Conservation (phyloP, 2,888 invertebrate species). For the Stenodema calcarata region DNA sequence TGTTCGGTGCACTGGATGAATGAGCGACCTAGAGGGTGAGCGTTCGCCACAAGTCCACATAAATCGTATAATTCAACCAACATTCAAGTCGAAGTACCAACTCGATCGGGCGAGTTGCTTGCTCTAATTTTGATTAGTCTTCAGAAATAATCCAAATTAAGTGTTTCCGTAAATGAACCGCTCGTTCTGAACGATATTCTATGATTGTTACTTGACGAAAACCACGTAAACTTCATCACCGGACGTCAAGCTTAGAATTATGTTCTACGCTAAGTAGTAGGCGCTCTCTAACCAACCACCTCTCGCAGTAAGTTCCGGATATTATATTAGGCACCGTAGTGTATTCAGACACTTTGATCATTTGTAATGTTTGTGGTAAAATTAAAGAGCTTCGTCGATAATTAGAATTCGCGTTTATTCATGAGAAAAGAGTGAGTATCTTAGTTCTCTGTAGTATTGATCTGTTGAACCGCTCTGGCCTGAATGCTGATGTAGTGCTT, state of each 20-base stretch:
- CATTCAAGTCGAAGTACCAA: too few relatives aligned
- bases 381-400: not conserved
- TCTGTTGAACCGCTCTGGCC: not conserved
- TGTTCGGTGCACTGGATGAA: too few relatives aligned
- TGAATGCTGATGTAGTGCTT: not conserved
- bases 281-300: not conserved
- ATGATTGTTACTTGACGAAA: not conserved
- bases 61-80: too few relatives aligned
- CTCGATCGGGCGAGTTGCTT: too few relatives aligned
- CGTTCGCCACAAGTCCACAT: too few relatives aligned
- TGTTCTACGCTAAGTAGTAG: not conserved
- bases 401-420: not conserved
- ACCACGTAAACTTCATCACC: not conserved
- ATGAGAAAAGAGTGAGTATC: not conserved
- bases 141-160: too few relatives aligned
- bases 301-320: not conserved
- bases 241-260: not conserved
- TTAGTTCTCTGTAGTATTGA: not conserved
- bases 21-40: too few relatives aligned
- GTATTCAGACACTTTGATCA: not conserved
- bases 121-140: too few relatives aligned
- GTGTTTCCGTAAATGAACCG: not conserved
- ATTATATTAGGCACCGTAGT: not conserved
- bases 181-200: not conserved
- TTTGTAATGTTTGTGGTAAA: not conserved